Evolutionary conservation across 2,797 vertebrate genomes (phyloP), one percentile per base, ranked within the genome.

Genomic region (Danio aesculapii): DNA sequence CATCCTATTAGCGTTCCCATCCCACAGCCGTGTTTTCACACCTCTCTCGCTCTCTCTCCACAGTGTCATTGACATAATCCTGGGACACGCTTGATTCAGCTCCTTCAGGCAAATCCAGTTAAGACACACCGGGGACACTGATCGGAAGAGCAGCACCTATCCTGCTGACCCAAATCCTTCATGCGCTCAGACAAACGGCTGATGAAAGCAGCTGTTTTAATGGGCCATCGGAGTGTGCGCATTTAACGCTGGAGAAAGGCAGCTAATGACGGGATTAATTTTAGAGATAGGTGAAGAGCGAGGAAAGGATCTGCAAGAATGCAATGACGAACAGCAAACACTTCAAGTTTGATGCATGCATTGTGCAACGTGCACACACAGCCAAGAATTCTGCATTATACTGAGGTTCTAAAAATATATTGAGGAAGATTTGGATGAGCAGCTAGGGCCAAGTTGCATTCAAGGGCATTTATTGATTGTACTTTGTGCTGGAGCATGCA

Each of bases 51-150:
- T 30, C 30, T 50, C 55, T 68, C 74, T 77, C 64, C 13, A 43
- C 77, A 76, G 73, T 92, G 92, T 93, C 91, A 90, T 76, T 49
- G 78, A 63, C 75, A 85, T 95, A 96, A 96, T 93, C 91, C 88
- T 78, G 76, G 89, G 84, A 90, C 77, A 90, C 86, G 84, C 89
- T 90, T 92, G 87, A 91, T 87, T 93, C 87, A 89, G 91, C 93
- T 85, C 84, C 86, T 89, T 82, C 70, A 69, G 87, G 87, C 91
- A 95, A 96, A 97, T 96, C 95, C 93, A 89, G 88, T 93, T 95
- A 92, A 95, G 92, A 91, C 89, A 88, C 91, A 91, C 92, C 90
- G 92, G 92, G 44, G 93, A 90, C 90, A 92, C 85, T 93, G 88
- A 89, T 84, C 88, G 80, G 89, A 93, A 79, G 90, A 90, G 86